These are phyloP conservation scores for Leucozona laternaria DNA, from an alignment of 2,888 invertebrate species.

Conservation along the genomic window DNA sequence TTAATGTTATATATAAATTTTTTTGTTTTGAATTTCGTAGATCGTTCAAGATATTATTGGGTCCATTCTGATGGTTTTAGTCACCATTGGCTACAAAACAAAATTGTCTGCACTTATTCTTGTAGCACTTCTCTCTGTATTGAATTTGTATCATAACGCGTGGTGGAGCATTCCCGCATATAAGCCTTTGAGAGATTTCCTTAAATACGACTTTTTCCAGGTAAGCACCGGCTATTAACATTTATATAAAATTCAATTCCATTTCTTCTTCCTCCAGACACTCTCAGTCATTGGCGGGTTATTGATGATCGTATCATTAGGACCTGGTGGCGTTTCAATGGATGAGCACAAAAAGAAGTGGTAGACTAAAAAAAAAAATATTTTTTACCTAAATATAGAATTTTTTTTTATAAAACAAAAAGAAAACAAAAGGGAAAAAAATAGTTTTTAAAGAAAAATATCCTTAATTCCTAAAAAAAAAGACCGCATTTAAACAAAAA, in stretches of 20 bases:
- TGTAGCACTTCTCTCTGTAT: conserved; percentile 92
- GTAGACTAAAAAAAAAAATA: conserved; percentile 78
- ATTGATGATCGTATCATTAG: conserved; percentile 98
- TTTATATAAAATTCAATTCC: not conserved
- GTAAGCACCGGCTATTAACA: conserved; percentile 84
- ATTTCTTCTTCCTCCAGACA: conserved; percentile 87
- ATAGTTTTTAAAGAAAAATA: conserved; percentile 19
- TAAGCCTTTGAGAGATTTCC: conserved; percentile 98
- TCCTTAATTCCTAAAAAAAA: conserved; percentile 40
- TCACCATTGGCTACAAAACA: conserved; percentile 99
- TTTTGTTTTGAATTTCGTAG: conserved; percentile 84
- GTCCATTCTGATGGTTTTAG: conserved; percentile 96
- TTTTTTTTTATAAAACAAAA: conserved; percentile 57
- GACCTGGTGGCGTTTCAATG: conserved; percentile 99
- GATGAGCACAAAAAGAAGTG: conserved; percentile 99
- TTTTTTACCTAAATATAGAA: conserved; percentile 33
- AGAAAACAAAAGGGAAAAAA: conserved; percentile 53
- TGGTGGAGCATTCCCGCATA: conserved; percentile 99
- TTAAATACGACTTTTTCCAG: conserved; percentile 99
- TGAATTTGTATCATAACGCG: conserved; percentile 99
- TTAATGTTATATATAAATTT: conserved; percentile 2
- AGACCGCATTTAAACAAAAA: conserved; percentile 27
- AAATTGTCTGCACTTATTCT: conserved; percentile 98
- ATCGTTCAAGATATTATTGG: conserved; percentile 96
- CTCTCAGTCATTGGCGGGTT: conserved; percentile 99